phyloP scores from a whole-genome alignment of 2,888 invertebrate genomes.

The Trachelus iudaicus region DNA sequence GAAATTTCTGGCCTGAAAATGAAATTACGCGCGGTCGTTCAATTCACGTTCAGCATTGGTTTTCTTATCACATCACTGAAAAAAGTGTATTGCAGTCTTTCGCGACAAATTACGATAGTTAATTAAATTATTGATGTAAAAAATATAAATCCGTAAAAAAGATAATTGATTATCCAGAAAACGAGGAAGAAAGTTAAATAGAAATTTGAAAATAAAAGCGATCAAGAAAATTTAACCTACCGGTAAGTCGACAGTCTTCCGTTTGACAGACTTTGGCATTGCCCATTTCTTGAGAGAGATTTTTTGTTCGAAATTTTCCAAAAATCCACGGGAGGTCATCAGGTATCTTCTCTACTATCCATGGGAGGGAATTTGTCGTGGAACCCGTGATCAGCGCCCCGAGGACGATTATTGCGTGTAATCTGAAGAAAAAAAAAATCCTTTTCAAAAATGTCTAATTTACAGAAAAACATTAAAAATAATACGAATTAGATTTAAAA shows the following conservation, averaged over 20 bases:
- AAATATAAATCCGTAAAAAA: not conserved
- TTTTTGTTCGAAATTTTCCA: not conserved
- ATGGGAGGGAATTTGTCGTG: not conserved
- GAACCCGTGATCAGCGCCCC: not conserved
- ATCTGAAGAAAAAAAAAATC: not conserved
- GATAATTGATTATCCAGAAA: not conserved
- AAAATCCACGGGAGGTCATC: not conserved
- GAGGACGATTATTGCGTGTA: not conserved
- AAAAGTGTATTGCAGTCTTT: not conserved
- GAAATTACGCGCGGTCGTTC: not conserved
- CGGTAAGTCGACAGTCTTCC: not conserved
- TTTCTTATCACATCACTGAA: not conserved
- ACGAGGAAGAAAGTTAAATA: not conserved
- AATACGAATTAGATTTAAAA: not conserved
- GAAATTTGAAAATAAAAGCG: not conserved
- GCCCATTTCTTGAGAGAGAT: not conserved
- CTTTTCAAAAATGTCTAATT: not conserved
- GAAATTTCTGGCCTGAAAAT: slow-evolving; percentile 39
- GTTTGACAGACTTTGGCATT: not conserved
- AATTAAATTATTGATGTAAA: no score
- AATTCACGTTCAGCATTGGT: not conserved
- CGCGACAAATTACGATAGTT: not conserved
- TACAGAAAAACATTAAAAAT: not conserved
- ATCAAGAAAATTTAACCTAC: not conserved
- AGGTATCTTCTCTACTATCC: not conserved